These are phyloP conservation scores for Drosophila nikananu DNA, from an alignment of 1,140 invertebrate genomes.

Conservation along the genomic window DNA sequence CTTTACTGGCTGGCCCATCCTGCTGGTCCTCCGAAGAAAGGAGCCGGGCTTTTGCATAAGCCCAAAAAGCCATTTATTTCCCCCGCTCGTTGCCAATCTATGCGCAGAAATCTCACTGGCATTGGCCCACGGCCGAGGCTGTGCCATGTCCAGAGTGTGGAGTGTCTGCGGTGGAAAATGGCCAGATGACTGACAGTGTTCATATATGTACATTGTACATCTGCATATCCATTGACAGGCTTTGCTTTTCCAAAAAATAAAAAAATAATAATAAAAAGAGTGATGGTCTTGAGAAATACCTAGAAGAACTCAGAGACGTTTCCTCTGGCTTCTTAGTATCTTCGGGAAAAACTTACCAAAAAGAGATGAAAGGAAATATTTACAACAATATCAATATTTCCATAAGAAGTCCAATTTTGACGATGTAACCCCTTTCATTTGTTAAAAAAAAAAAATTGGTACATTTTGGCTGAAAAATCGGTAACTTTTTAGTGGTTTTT, in stretches of 20 bases:
- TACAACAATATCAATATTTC: too few relatives aligned
- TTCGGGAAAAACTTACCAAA: background rate
- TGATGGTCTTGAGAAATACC: background rate
- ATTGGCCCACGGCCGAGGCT: slow-evolving; percentile 4
- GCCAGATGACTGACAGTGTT: slow-evolving; percentile 45
- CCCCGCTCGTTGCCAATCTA: slow-evolving; percentile 52
- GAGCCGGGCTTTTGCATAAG: slow-evolving; percentile 23
- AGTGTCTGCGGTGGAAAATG: slow-evolving; percentile 15
- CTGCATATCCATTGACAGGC: slow-evolving; percentile 38
- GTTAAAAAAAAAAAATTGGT: too few relatives aligned
- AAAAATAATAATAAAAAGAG: background rate
- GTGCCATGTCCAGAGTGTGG: slow-evolving; percentile 4
- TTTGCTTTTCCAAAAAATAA: background rate
- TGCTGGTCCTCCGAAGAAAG: slow-evolving; percentile 16
- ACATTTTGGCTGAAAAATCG: too few relatives aligned
- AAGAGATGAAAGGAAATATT: background rate
- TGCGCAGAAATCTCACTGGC: slow-evolving; percentile 69
- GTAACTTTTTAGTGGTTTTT: too few relatives aligned
- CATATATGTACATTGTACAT: slow-evolving; percentile 23
- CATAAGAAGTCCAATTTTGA: too few relatives aligned
- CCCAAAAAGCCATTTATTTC: slow-evolving; percentile 71
- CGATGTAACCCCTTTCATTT: too few relatives aligned
- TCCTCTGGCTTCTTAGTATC: background rate
- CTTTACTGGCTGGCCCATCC: slow-evolving; percentile 11
- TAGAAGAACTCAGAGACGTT: background rate